These are phyloP conservation scores for Promerops cafer DNA, from an alignment of 2,113 vertebrate species.

Conservation along the genomic window DNA sequence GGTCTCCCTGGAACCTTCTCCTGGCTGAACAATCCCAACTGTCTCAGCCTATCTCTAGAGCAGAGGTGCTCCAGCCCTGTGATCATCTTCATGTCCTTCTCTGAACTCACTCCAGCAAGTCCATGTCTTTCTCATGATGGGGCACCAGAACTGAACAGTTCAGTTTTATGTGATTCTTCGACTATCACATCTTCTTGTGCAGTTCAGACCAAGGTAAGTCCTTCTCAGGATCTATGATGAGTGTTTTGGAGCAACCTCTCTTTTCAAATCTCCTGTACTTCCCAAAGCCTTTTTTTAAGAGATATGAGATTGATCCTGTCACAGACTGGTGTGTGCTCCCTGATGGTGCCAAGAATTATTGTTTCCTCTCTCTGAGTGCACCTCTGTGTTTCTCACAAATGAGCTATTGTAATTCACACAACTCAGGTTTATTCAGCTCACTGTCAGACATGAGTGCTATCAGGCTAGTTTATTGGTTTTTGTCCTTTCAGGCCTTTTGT, in stretches of 20 bases:
- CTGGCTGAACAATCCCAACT: neutral
- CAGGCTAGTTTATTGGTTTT: slow-evolving; percentile 7
- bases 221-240: neutral
- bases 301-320: neutral
- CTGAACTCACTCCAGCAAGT: neutral
- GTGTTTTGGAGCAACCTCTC: neutral
- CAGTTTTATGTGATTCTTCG: neutral
- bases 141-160: neutral
- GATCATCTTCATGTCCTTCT: neutral
- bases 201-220: neutral
- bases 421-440: neutral
- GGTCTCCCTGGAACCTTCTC: neutral
- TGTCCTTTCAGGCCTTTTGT: neutral
- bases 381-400: neutral
- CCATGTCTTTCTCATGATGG: rapidly evolving
- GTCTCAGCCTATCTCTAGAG: neutral
- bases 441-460: neutral
- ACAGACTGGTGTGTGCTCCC: neutral
- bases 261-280: neutral
- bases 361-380: neutral
- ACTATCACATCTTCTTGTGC: neutral
- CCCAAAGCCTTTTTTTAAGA: neutral
- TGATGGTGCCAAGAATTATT: neutral
- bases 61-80: neutral
- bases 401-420: neutral